Evolutionary conservation across 2,113 vertebrate species (phyloP).

Genomic region (Ivindomyrus marchei): DNA sequence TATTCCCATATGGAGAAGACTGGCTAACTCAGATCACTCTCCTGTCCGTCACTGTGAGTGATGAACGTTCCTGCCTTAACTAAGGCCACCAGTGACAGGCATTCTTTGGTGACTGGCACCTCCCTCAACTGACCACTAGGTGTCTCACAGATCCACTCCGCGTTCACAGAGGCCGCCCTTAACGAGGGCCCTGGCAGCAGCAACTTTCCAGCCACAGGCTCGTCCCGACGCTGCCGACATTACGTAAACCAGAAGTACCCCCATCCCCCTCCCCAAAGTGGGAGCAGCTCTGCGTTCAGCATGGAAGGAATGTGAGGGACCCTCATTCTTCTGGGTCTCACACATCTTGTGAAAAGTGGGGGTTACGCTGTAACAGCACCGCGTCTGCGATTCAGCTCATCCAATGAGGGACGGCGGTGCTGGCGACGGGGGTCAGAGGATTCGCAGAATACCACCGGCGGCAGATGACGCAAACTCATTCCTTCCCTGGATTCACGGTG

Average conservation of each 20-base stretch:
- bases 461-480: background rate
- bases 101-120: background rate
- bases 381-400: background rate
- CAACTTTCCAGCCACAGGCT: background rate
- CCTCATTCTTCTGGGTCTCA: constrained; percentile 39
- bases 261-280: background rate
- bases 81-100: background rate
- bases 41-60: background rate
- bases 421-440: background rate
- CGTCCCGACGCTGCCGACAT: constrained; percentile 40
- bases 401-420: background rate
- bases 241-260: constrained; percentile 57
- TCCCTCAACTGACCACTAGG: constrained; percentile 10
- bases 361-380: background rate
- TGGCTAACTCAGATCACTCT: background rate
- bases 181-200: background rate
- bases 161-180: background rate
- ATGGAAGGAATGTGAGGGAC: constrained; percentile 64
- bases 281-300: constrained; percentile 48
- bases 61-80: background rate
- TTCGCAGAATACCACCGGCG: background rate
- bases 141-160: background rate
- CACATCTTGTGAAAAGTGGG: constrained; percentile 29
- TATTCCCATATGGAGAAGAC: background rate
- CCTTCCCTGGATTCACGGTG: background rate